These are phyloP conservation scores for Cryptocheilus praepositus DNA, from an alignment of 2,888 invertebrate species.

Conservation along the genomic window DNA sequence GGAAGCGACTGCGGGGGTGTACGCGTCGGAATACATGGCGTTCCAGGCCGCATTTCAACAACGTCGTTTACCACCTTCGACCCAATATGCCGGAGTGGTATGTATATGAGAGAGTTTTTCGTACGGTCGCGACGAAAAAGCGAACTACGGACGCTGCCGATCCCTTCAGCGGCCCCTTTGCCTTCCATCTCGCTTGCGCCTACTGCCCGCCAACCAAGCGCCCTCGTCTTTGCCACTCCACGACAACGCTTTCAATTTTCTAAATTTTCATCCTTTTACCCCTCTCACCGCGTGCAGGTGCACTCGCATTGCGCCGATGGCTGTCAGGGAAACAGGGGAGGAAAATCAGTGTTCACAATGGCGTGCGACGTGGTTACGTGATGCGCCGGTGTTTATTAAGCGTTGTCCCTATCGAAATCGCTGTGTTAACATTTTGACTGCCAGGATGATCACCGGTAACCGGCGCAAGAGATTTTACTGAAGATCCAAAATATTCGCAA, in stretches of 20 bases:
- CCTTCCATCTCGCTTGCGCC: not conserved
- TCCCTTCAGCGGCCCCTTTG: not conserved
- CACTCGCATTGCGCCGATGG: too few species aligned
- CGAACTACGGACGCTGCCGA: not conserved
- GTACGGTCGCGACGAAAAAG: conserved; percentile 28
- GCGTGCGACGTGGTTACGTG: too few species aligned
- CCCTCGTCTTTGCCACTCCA: not conserved
- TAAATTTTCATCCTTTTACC: conserved; percentile 11
- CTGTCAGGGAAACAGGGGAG: not conserved
- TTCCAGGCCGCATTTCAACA: conserved; percentile 39
- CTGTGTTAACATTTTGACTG: too few species aligned
- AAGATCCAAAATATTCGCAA: too few species aligned
- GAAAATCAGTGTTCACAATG: not conserved
- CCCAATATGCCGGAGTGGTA: conserved; percentile 36
- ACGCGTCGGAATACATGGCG: conserved; percentile 32
- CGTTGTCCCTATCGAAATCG: too few species aligned
- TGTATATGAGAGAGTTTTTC: conserved; percentile 29
- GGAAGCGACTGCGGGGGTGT: conserved; percentile 4
- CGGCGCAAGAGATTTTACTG: too few species aligned
- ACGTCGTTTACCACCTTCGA: conserved; percentile 51
- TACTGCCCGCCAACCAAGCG: not conserved
- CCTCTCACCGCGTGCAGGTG: not conserved
- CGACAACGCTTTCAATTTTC: conserved; percentile 14
- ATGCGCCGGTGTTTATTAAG: too few species aligned
- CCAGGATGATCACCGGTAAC: too few species aligned